Evolutionary conservation across 1,140 invertebrate species (phyloP), one percentile per base, ranked within the genome.

Genomic region (Leptoteleia sp.): DNA sequence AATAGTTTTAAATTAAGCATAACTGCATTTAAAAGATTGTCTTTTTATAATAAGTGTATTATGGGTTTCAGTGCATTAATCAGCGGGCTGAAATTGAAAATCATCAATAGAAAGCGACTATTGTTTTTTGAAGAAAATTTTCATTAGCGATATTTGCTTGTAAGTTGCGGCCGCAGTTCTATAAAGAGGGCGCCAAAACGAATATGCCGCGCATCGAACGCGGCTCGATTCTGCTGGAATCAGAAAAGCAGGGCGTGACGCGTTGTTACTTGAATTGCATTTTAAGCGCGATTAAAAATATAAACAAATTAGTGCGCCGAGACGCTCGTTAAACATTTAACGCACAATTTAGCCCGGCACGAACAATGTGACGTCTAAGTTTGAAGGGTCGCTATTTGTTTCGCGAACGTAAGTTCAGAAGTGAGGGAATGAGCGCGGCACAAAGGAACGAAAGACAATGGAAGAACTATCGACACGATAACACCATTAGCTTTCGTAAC

Each of bases 321-420:
- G 19, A n/a, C 8, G 40, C 48, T 54, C 38, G 29, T 67, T 67
- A 67, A 67, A 54, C 37, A 67, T 67, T 65, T 54, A 38, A 54
- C 38, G 61, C 48, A 35, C 48, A 54, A 65, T 65, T 65, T 65
- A 54, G n/a, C 22, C n/a, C 13, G 22, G 5, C 19, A 8, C 12
- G 50, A 67, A 55, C 62, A 55, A 47, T 47, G 38, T 52, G 48
- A 55, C 40, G 62, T 11, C 3, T 16, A 55, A 55, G 48, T 67
- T 67, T 29, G 40, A 55, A 47, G 50, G 12, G 40, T 11, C 3
- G 38, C 55, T 54, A 67, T 67, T 67, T 55, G 62, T 67, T 55
- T n/a, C n/a, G 40, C 12, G n/a, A 40, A 55, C 43, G 61, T 65
- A 65, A 65, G 61, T 65, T 52, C 61, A 52, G 37, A 64, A 50